These are phyloP conservation scores for Uloborus plumipes DNA, from an alignment of 2,888 invertebrate genomes.

Conservation along the genomic window DNA sequence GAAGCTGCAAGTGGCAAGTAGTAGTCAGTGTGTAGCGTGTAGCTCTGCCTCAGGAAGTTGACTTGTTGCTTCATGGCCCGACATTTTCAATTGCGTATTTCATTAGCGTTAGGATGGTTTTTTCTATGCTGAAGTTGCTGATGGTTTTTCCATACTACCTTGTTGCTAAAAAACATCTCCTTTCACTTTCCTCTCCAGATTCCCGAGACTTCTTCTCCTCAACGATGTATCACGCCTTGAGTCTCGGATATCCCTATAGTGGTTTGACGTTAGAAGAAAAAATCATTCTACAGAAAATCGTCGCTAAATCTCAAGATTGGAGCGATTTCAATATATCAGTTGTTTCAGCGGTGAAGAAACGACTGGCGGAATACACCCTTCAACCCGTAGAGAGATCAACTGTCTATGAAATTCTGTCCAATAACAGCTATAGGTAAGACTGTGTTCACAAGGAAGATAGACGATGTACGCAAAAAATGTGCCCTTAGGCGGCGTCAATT, in stretches of 20 bases:
- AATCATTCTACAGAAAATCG: constrained; percentile 36
- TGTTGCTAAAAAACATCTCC: no score
- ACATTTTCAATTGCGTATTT: no score
- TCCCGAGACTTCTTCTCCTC: constrained; percentile 34
- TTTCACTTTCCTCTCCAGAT: constrained; percentile 10
- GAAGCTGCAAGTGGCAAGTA: no score
- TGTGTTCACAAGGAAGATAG: no score
- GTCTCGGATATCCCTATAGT: constrained; percentile 48
- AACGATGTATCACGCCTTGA: constrained; percentile 46
- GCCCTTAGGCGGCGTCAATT: no score
- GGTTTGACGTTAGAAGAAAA: constrained; percentile 36
- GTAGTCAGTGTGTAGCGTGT: no score
- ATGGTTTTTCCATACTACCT: no score
- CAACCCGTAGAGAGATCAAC: background rate
- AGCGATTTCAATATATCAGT: constrained; percentile 6
- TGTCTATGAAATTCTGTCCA: constrained; percentile 20
- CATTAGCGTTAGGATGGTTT: no score
- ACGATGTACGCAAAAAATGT: no score
- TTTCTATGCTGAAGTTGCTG: no score
- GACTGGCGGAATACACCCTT: background rate
- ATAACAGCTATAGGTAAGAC: constrained; percentile 32
- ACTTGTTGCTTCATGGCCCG: no score
- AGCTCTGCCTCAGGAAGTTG: no score
- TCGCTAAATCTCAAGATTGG: constrained; percentile 21
- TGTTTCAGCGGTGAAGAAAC: constrained; percentile 10